Conservation (phyloP, 2,888 invertebrate species). For the Rhagonycha fulva region DNA sequence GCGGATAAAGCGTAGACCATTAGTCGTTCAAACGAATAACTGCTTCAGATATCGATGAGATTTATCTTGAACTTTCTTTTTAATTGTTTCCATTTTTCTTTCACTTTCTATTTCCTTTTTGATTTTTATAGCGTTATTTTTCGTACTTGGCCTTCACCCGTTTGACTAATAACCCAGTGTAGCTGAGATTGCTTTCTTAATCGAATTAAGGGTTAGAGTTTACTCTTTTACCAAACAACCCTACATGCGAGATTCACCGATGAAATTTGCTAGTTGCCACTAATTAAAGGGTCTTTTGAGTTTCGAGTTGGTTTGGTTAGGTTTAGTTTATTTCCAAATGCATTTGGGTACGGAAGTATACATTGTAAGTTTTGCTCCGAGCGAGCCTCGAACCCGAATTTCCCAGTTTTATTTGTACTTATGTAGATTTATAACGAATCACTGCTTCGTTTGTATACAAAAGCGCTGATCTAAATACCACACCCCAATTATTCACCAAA, state of each 20-base stretch:
- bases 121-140: neutral
- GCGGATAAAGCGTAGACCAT: neutral
- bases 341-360: neutral
- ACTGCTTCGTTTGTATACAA: neutral
- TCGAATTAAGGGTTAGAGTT: slow-evolving; percentile 12
- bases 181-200: slow-evolving; percentile 13
- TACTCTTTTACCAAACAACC: too few relatives aligned
- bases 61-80: neutral
- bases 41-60: neutral
- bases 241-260: neutral
- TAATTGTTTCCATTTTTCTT: neutral
- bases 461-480: neutral
- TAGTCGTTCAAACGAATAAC: neutral
- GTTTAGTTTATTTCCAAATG: neutral
- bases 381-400: neutral
- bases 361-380: neutral
- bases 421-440: neutral
- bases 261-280: neutral
- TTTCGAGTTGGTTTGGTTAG: neutral
- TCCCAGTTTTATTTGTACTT: too few relatives aligned
- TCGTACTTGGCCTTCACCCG: neutral
- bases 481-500: neutral
- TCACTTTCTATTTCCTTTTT: neutral
- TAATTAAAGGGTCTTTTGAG: neutral
- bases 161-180: neutral